Conservation (phyloP, 1,140 invertebrate genomes). For the Leptinotarsa defecta region DNA sequence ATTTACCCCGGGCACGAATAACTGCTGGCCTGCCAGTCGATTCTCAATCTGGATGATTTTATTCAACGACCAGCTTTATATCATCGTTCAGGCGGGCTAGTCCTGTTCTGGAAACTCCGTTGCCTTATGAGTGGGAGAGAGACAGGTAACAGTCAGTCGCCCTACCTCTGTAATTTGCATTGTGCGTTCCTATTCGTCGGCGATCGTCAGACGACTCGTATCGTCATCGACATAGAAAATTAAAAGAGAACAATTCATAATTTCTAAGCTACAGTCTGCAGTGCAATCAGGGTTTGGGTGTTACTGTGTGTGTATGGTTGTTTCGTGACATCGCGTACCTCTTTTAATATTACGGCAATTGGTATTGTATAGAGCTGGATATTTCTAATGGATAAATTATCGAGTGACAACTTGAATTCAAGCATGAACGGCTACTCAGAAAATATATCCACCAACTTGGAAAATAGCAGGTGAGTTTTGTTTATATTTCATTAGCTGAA, state of each 20-base stretch:
- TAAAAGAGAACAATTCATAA: conserved; percentile 22
- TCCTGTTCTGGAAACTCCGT: too few relatives aligned
- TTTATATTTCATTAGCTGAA: not conserved
- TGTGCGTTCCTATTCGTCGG: conserved; percentile 10
- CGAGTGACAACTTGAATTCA: conserved; percentile 10
- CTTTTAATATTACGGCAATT: not conserved
- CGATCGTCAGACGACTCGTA: conserved; percentile 18
- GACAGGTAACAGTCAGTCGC: not conserved
- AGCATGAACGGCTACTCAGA: conserved; percentile 11
- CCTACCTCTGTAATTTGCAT: not conserved
- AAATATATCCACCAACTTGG: conserved; percentile 18
- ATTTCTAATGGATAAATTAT: conserved; percentile 1
- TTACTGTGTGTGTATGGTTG: conserved; percentile 16
- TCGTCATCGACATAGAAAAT: conserved; percentile 23
- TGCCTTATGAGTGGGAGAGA: not conserved
- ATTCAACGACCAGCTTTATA: too few relatives aligned
- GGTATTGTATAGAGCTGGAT: not conserved
- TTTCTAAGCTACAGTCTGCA: conserved; percentile 12
- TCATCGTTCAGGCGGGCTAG: too few relatives aligned
- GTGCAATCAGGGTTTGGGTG: conserved; percentile 9
- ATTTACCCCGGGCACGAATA: too few relatives aligned
- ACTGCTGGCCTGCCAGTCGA: too few relatives aligned
- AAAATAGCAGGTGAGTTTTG: conserved; percentile 22
- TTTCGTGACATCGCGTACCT: not conserved
- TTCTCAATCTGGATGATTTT: too few relatives aligned